phyloP scores from a whole-genome alignment of 2,888 invertebrate genomes.

The Cephus spinipes region DNA sequence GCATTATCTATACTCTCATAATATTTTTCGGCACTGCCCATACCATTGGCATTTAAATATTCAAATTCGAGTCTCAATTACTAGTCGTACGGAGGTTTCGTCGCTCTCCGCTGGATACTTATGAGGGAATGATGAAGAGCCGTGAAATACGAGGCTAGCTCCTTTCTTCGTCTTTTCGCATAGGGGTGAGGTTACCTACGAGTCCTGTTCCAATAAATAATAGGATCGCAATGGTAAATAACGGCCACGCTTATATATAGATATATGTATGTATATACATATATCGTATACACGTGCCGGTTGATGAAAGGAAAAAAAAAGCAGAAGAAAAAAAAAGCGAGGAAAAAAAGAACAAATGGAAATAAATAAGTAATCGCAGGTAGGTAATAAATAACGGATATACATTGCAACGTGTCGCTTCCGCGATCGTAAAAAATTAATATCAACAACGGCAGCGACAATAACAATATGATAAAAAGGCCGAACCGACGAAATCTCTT shows the following conservation, averaged over 20 bases:
- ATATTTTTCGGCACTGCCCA: neutral
- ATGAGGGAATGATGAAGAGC: neutral
- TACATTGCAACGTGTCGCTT: slow-evolving; percentile 19
- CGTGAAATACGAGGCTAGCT: neutral
- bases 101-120: neutral
- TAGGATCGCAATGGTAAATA: slow-evolving; percentile 3
- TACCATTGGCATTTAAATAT: neutral
- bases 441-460: slow-evolving; percentile 18
- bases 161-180: neutral
- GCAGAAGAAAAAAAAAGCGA: neutral
- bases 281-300: neutral
- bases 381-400: slow-evolving; percentile 18
- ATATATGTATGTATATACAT: neutral
- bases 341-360: neutral
- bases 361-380: slow-evolving; percentile 4
- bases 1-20: neutral
- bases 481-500: slow-evolving; percentile 18
- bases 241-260: neutral
- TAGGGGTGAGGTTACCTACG: neutral
- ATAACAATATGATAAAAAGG: slow-evolving; percentile 34
- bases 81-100: neutral
- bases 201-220: neutral
- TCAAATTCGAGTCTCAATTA: neutral
- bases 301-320: neutral
- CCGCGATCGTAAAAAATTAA: slow-evolving; percentile 24